Evolutionary conservation across 2,888 invertebrate genomes (phyloP), one percentile per base, ranked within the genome.

Genomic region (Trachelus stipa): DNA sequence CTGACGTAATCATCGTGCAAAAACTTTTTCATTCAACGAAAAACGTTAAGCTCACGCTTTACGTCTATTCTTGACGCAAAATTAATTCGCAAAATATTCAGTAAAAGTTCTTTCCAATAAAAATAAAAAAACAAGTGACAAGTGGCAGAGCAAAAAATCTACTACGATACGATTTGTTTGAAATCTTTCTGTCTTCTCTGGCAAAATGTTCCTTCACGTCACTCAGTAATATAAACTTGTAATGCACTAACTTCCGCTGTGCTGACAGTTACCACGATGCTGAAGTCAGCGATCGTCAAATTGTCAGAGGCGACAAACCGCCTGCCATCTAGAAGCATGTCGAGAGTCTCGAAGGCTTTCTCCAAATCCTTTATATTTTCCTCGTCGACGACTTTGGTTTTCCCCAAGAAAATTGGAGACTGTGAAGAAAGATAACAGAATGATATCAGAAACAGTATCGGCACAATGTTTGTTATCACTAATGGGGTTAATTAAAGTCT

Each of bases 251-350:
- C 92, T 86, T 90, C 91, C 74, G 94, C 91, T 80, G 94, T 93
- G 56, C 94, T 93, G 23, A 96, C 91, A 15, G 94, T 93, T 12
- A 95, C 93, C 23, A 94, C 92, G 4, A 95, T 93, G 68, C 94
- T 90, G 82, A 95, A 93, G 87, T 96, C 96, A 4, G 96, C 96
- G 31, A 96, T 92, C 1, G 96, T 95, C 79, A 96, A 79, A 68
- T 94, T 92, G 76, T 95, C 93, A 9, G 96, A 96, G 11, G 95
- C 95, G 1, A 94, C 93, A 90, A 94, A 96, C 11, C 93, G 91
- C n/a, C 92, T 92, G 1, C 93, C 93, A 31, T 93, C 93, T 11
- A 96, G 87, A 88, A 93, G 93, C 0, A 85, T 91, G 87, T 96
- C 93, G 23, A 96, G 88, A 88, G 93, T 93, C 33, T 92, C 93